phyloP scores from a whole-genome alignment of 1,140 invertebrate species.

The Drosophila nasuta region DNA sequence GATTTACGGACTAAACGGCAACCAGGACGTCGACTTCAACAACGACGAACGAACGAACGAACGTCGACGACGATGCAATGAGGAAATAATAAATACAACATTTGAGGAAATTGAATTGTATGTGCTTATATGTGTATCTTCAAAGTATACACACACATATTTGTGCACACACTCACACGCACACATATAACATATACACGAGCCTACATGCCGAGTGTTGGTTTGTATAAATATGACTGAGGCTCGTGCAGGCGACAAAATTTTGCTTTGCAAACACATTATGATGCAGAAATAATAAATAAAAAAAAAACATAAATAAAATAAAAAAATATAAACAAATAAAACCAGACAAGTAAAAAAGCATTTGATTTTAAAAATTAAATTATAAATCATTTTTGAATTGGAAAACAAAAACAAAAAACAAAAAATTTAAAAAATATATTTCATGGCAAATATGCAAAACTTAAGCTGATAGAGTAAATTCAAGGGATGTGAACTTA shows the following conservation, averaged over 20 bases:
- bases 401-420: too few relatives aligned
- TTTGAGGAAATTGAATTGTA: constrained; percentile 84
- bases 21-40: constrained; percentile 16
- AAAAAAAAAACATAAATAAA: too few relatives aligned
- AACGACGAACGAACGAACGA: background rate
- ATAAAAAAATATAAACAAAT: too few relatives aligned
- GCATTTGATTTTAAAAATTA: too few relatives aligned
- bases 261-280: too few relatives aligned
- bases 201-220: background rate
- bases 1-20: constrained; percentile 75
- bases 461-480: too few relatives aligned
- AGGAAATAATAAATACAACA: constrained; percentile 84
- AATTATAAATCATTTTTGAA: too few relatives aligned
- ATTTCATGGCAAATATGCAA: too few relatives aligned
- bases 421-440: too few relatives aligned
- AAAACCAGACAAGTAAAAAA: too few relatives aligned
- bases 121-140: constrained; percentile 58
- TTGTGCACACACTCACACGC: constrained; percentile 12
- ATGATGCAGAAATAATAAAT: too few relatives aligned
- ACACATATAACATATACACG: background rate
- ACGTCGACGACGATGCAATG: constrained; percentile 70
- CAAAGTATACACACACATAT: constrained; percentile 25
- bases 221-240: constrained; percentile 19
- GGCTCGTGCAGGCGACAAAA: constrained; percentile 49
- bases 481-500: too few relatives aligned